phyloP scores from a whole-genome alignment of 2,888 invertebrate genomes.

The Drosophila neutralis region DNA sequence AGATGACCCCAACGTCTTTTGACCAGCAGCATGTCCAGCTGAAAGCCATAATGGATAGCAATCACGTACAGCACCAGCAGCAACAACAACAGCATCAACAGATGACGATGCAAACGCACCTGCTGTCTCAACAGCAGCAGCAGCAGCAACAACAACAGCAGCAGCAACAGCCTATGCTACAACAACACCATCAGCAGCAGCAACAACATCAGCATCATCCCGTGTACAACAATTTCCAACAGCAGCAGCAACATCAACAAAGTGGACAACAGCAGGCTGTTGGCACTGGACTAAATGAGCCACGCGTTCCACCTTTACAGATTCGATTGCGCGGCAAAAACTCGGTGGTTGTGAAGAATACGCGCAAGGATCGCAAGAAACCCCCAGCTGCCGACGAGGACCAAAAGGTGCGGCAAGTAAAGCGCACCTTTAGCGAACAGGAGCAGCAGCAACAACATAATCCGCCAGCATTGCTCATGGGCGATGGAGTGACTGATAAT shows the following conservation, averaged over 20 bases:
- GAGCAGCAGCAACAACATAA: slow-evolving; percentile 47
- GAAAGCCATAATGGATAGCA: slow-evolving; percentile 50
- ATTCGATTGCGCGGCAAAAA: slow-evolving; percentile 92
- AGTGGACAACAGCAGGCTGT: slow-evolving; percentile 33
- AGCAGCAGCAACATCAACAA: slow-evolving; percentile 40
- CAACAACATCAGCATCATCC: slow-evolving; percentile 44
- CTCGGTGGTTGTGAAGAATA: slow-evolving; percentile 93
- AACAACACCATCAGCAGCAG: slow-evolving; percentile 25
- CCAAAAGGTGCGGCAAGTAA: slow-evolving; percentile 81
- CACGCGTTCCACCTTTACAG: slow-evolving; percentile 94
- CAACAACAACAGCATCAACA: slow-evolving; percentile 48
- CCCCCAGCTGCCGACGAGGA: slow-evolving; percentile 46
- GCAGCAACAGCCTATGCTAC: slow-evolving; percentile 29
- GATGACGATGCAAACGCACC: slow-evolving; percentile 55
- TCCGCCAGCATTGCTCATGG: slow-evolving; percentile 10
- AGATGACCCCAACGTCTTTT: slow-evolving; percentile 78
- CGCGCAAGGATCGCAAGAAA: slow-evolving; percentile 89
- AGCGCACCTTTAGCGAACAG: slow-evolving; percentile 62
- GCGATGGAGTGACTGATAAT: slow-evolving; percentile 47
- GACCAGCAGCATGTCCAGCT: slow-evolving; percentile 53
- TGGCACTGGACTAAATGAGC: slow-evolving; percentile 87
- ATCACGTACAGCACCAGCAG: slow-evolving; percentile 42
- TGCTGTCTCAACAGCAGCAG: slow-evolving; percentile 48
- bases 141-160: slow-evolving; percentile 18
- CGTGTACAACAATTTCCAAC: slow-evolving; percentile 51